Evolutionary conservation across 1,140 invertebrate species (phyloP).

Genomic region (Drosophila repletoides): DNA sequence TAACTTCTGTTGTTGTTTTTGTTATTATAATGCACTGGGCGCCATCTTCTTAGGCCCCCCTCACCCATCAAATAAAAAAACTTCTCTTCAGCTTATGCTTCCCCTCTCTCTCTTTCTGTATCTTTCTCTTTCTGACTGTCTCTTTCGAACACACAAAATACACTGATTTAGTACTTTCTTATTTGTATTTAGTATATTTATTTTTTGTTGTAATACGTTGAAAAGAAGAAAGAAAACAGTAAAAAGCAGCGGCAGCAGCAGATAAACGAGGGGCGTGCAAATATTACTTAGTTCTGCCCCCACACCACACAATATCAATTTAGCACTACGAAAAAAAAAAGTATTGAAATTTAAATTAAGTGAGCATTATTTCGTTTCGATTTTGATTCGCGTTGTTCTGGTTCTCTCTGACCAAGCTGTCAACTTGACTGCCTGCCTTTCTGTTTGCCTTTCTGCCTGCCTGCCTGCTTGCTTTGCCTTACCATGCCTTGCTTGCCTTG

Average conservation of each 20-base stretch:
- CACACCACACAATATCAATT: conserved; percentile 10
- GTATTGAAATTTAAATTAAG: conserved; percentile 29
- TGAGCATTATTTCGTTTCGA: conserved; percentile 38
- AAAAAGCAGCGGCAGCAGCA: background rate
- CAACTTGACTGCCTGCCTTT: conserved; percentile 37
- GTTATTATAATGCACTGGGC: conserved; percentile 56
- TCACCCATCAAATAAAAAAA: background rate
- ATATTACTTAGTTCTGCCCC: background rate
- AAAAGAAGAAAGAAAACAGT: background rate
- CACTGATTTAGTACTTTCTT: no score
- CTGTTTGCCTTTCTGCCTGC: no score
- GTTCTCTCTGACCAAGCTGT: conserved; percentile 37
- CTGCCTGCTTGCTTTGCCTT: no score
- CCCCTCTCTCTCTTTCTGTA: background rate
- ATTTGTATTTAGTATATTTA: background rate
- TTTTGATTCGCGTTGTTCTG: conserved; percentile 40
- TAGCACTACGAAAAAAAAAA: conserved; percentile 18
- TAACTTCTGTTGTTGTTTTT: conserved; percentile 23
- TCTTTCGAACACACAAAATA: background rate
- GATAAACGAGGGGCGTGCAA: background rate
- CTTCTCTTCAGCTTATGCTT: conserved; percentile 7
- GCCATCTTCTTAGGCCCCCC: conserved; percentile 39
- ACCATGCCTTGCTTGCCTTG: no score
- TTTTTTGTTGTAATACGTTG: background rate
- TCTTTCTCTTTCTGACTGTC: no score